phyloP scores from a whole-genome alignment of 2,888 invertebrate species.

The Drosophila kokeensis region DNA sequence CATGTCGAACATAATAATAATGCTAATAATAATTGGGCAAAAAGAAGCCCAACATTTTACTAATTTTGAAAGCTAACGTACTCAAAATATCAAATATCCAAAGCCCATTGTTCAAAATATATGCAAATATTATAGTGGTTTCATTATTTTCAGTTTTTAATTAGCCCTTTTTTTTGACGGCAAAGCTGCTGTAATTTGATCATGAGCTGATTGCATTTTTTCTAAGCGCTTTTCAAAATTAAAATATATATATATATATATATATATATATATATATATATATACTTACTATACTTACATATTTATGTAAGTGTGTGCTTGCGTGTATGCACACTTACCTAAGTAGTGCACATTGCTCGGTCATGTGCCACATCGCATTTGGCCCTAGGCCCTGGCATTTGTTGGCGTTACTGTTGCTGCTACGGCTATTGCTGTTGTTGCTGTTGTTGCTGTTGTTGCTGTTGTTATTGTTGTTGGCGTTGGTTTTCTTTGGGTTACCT shows the following conservation, averaged over 20 bases:
- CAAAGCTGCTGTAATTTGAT: neutral
- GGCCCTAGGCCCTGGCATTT: conserved; percentile 60
- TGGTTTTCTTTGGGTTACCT: conserved; percentile 64
- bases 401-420: conserved; percentile 24
- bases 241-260: neutral
- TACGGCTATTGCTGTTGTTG: conserved; percentile 16
- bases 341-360: conserved; percentile 50
- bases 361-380: conserved; percentile 57
- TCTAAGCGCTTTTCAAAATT: conserved; percentile 22
- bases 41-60: neutral
- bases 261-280: neutral
- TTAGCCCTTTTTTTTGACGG: conserved; percentile 4
- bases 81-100: no score
- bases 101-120: no score
- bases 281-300: neutral
- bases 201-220: conserved; percentile 12
- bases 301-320: neutral
- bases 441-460: conserved; percentile 2
- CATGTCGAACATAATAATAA: neutral
- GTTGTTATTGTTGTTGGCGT: conserved; percentile 24
- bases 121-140: neutral
- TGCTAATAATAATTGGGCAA: neutral
- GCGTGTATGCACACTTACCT: conserved; percentile 24
- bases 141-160: conserved; percentile 4
- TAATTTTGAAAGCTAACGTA: neutral